These are phyloP conservation scores for Drosophila orosa DNA, from an alignment of 1,140 invertebrate genomes.

Conservation along the genomic window DNA sequence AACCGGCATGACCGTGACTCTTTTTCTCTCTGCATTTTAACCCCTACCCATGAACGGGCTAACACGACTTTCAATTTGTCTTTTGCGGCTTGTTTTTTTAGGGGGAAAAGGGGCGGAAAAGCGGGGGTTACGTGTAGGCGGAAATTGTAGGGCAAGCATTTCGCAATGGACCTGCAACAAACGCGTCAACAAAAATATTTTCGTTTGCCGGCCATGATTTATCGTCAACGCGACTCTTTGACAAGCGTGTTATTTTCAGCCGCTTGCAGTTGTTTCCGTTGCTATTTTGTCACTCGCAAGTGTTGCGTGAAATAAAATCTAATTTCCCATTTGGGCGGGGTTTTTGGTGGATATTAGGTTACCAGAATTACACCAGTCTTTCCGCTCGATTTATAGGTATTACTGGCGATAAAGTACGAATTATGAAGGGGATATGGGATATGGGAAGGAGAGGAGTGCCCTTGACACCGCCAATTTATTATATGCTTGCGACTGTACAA, in stretches of 20 bases:
- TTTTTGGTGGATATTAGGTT: slow-evolving; percentile 42
- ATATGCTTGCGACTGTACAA: not conserved
- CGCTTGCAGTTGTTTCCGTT: slow-evolving; percentile 31
- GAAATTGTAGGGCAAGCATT: slow-evolving; percentile 53
- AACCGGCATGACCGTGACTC: slow-evolving; percentile 44
- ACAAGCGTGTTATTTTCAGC: slow-evolving; percentile 66
- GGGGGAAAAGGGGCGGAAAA: not conserved
- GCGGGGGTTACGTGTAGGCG: slow-evolving; percentile 12
- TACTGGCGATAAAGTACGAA: not conserved
- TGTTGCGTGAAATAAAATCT: slow-evolving; percentile 56
- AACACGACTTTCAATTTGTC: slow-evolving; percentile 51
- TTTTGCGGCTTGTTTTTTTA: slow-evolving; percentile 37
- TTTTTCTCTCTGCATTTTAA: slow-evolving; percentile 18
- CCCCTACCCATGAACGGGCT: slow-evolving; percentile 10
- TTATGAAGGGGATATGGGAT: not conserved
- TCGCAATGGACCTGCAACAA: slow-evolving; percentile 46
- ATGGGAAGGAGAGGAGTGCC: slow-evolving; percentile 8
- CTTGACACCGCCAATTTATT: slow-evolving; percentile 11
- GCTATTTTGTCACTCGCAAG: slow-evolving; percentile 62
- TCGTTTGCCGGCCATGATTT: slow-evolving; percentile 68
- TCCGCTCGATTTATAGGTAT: slow-evolving; percentile 12
- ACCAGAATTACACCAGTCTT: slow-evolving; percentile 35
- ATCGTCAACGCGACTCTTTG: slow-evolving; percentile 60
- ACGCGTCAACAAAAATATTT: slow-evolving; percentile 44
- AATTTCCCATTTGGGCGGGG: slow-evolving; percentile 37